Conservation (phyloP, 2,888 invertebrate species). For the Apodemia zela region DNA sequence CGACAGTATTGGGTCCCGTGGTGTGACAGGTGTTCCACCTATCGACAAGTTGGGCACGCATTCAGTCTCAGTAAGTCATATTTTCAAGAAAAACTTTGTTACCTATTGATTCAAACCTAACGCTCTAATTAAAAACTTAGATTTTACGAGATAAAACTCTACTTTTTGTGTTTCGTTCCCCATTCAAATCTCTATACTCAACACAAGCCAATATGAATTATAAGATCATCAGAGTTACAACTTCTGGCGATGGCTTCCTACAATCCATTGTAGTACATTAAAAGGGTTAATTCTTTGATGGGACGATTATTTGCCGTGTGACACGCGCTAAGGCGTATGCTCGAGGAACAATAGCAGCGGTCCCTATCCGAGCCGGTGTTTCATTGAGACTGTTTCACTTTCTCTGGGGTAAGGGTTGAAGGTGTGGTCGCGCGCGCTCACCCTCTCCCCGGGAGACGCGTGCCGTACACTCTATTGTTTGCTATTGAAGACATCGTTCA, state of each 20-base stretch:
- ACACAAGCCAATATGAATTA: too few species aligned
- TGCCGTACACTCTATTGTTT: not conserved
- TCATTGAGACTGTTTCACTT: conserved; percentile 6
- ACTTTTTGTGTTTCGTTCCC: too few species aligned
- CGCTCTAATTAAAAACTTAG: too few species aligned
- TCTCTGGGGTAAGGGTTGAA: conserved; percentile 24
- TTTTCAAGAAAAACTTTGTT: too few species aligned
- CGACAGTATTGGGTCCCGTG: too few species aligned
- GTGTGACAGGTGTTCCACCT: too few species aligned
- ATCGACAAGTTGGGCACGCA: too few species aligned
- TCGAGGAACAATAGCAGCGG: not conserved
- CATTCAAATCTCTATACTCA: too few species aligned
- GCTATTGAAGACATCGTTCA: not conserved
- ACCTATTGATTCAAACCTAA: too few species aligned
- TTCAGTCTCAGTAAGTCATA: too few species aligned
- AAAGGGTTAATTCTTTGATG: conserved; percentile 1
- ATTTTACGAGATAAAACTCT: too few species aligned
- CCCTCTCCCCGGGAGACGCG: not conserved
- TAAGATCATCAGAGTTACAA: too few species aligned
- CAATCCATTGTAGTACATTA: not conserved
- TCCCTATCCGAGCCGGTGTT: not conserved
- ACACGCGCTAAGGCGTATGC: conserved; percentile 4
- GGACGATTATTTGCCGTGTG: not conserved
- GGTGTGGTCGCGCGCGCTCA: conserved; percentile 20
- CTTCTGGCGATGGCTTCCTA: not conserved